Percentiles rank a stretch among this genome's conserved stretches.
Conservation (phyloP, 1,140 invertebrate genomes). For the Drosophila willistoni region DNA sequence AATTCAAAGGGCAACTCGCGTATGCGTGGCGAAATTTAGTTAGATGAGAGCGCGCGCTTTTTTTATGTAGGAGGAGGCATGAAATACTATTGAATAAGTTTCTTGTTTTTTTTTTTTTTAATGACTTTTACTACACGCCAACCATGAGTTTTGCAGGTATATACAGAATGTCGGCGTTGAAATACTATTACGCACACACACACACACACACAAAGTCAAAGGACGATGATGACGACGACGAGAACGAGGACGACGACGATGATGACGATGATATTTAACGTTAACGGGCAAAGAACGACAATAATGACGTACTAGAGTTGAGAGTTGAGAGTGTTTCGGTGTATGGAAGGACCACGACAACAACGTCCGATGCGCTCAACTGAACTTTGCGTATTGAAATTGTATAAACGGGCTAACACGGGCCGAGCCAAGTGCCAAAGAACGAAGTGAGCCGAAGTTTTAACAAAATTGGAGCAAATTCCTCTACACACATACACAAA, state of each 20-base stretch:
- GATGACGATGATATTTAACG: slow-evolving; percentile 3
- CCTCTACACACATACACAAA: slow-evolving; percentile 31
- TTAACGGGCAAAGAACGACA: neutral
- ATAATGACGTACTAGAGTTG: neutral
- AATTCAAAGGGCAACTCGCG: slow-evolving; percentile 51
- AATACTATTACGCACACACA: slow-evolving; percentile 71
- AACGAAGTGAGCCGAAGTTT: slow-evolving; percentile 47
- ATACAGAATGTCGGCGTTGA: slow-evolving; percentile 47
- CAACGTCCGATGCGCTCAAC: slow-evolving; percentile 80
- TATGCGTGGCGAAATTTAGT: slow-evolving; percentile 33
- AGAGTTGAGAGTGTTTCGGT: neutral
- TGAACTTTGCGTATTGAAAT: slow-evolving; percentile 80
- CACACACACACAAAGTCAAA: slow-evolving; percentile 42
- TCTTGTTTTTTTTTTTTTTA: slow-evolving; percentile 44
- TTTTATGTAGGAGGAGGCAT: slow-evolving; percentile 42
- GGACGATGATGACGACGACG: slow-evolving; percentile 41
- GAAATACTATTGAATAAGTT: slow-evolving; percentile 79
- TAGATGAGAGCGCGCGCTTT: slow-evolving; percentile 62
- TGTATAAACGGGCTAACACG: slow-evolving; percentile 49
- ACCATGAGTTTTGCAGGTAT: slow-evolving; percentile 57
- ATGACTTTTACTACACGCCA: slow-evolving; percentile 79
- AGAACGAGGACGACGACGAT: slow-evolving; percentile 39
- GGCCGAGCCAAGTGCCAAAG: slow-evolving; percentile 27
- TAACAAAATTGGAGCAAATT: slow-evolving; percentile 72
- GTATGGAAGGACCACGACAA: slow-evolving; percentile 41